Conservation (phyloP, 2,888 invertebrate species). For the Andrena hattorfiana region DNA sequence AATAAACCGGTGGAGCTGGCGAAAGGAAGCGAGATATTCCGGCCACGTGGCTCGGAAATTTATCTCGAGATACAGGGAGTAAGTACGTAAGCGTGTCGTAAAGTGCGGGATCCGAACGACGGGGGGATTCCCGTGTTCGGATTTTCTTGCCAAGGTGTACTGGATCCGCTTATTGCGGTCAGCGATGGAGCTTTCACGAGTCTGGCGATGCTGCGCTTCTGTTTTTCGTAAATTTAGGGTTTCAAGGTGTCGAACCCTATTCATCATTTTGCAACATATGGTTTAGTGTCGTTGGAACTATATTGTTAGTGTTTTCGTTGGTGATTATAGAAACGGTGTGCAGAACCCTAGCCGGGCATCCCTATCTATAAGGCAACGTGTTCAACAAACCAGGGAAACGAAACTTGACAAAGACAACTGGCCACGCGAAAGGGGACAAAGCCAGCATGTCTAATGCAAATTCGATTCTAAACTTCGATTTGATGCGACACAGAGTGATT, state of each 20-base stretch:
- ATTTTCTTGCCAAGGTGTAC: constrained; percentile 17
- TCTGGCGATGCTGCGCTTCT: neutral
- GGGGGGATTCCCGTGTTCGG: neutral
- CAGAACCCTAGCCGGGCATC: too few species aligned
- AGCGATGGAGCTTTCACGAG: neutral
- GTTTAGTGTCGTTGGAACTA: too few species aligned
- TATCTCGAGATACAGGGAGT: constrained; percentile 28
- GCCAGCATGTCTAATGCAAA: constrained; percentile 80
- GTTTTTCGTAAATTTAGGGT: neutral
- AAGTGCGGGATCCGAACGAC: constrained; percentile 27
- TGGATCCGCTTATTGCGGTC: neutral
- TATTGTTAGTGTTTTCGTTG: too few species aligned
- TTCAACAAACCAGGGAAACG: neutral
- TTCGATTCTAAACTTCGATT: constrained; percentile 81
- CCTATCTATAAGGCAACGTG: too few species aligned
- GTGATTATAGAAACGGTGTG: too few species aligned
- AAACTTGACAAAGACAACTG: constrained; percentile 2
- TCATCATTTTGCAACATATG: too few species aligned
- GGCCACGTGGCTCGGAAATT: constrained; percentile 42
- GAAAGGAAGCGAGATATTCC: constrained; percentile 39
- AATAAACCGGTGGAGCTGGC: constrained; percentile 30
- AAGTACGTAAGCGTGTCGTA: constrained; percentile 30
- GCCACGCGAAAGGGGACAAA: constrained; percentile 22
- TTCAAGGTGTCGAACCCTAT: too few species aligned
- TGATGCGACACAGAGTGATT: constrained; percentile 49